Evolutionary conservation across 2,113 vertebrate species (phyloP).

Genomic region (Burhinus bistriatus): DNA sequence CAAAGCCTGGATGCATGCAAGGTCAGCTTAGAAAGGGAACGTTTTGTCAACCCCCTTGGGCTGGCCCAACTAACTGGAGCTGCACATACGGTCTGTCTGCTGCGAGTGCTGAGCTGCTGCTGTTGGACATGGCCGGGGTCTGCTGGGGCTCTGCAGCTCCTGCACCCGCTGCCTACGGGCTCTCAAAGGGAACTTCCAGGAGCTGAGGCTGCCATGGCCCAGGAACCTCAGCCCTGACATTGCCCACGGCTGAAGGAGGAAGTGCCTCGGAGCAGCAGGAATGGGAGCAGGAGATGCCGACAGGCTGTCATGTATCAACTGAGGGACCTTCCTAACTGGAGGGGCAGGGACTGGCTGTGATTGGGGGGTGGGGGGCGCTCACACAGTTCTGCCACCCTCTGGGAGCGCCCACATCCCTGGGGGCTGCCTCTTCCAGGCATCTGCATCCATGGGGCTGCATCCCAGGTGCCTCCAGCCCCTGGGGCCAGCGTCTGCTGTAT

Average conservation of each 20-base stretch:
- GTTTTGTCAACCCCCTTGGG: accelerated
- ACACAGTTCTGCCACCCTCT: neutral
- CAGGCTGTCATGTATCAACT: neutral
- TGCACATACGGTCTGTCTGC: neutral
- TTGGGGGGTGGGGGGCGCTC: neutral
- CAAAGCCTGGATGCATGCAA: neutral
- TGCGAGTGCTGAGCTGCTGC: neutral
- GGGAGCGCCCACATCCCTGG: too few species aligned
- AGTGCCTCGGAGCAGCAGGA: accelerated
- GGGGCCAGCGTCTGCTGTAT: neutral
- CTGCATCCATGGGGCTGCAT: neutral
- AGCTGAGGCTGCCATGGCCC: neutral
- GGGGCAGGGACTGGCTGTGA: neutral
- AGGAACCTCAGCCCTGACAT: neutral
- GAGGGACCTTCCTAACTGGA: neutral
- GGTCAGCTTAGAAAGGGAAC: neutral
- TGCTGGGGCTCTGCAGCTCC: neutral
- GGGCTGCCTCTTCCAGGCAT: neutral
- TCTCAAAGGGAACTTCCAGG: neutral
- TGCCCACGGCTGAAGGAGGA: neutral
- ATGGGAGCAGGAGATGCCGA: neutral
- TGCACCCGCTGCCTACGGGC: neutral
- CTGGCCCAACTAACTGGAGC: neutral
- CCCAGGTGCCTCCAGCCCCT: neutral
- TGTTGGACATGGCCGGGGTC: accelerated